Percentiles rank a stretch among this genome's conserved stretches.
Evolutionary conservation across 2,113 vertebrate species (phyloP).

Genomic region (Ia io): DNA sequence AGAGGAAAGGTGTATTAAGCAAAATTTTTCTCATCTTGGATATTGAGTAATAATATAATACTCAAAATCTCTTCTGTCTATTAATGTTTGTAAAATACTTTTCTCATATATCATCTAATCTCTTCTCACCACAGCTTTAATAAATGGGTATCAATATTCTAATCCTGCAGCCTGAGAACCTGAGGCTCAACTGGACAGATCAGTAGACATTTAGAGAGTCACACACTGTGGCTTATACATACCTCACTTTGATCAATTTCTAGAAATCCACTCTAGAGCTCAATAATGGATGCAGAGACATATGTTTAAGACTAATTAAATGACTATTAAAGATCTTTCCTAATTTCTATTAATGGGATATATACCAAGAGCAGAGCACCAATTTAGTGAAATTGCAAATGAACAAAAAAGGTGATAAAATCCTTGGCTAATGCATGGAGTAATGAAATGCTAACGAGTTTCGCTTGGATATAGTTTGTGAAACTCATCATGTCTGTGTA

Average conservation of each 20-base stretch:
- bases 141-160: background rate
- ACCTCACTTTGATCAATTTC: background rate
- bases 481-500: background rate
- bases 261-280: background rate
- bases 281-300: constrained; percentile 43
- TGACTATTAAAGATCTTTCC: constrained; percentile 30
- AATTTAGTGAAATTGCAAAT: constrained; percentile 55
- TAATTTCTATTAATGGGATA: constrained; percentile 57
- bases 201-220: background rate
- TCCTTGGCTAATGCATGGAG: background rate
- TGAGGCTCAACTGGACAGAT: background rate
- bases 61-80: background rate
- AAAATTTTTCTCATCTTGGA: background rate
- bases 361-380: background rate
- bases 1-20: background rate
- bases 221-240: background rate
- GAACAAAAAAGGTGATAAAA: constrained; percentile 38
- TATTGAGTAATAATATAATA: background rate
- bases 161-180: background rate
- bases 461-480: constrained; percentile 1
- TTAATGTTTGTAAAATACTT: background rate
- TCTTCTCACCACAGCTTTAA: background rate
- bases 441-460: constrained; percentile 52
- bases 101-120: background rate
- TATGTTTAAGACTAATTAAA: constrained; percentile 63